These are phyloP conservation scores for Drosophila littoralis DNA, from an alignment of 1,140 invertebrate genomes.

Conservation along the genomic window DNA sequence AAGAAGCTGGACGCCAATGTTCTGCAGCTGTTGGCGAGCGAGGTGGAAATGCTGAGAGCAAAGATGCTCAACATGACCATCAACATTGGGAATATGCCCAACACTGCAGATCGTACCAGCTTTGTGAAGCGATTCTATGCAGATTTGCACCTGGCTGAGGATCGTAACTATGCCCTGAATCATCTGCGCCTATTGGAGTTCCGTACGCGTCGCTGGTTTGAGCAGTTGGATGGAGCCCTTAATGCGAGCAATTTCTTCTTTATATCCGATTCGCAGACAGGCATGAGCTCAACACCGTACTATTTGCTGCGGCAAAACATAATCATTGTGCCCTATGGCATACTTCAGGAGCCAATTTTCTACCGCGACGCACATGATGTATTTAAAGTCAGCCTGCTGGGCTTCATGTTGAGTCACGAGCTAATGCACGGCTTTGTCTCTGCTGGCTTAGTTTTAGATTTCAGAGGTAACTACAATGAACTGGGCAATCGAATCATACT, in stretches of 20 bases:
- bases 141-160: constrained; percentile 23
- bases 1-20: constrained; percentile 30
- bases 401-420: constrained; percentile 71
- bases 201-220: constrained; percentile 14
- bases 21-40: constrained; percentile 7
- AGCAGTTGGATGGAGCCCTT: constrained; percentile 15
- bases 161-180: constrained; percentile 44
- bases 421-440: constrained; percentile 63
- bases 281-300: constrained; percentile 53
- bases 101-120: constrained; percentile 3
- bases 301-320: constrained; percentile 57
- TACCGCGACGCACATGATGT: constrained; percentile 51
- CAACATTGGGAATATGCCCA: constrained; percentile 73
- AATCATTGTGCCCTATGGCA: constrained; percentile 58
- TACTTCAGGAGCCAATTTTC: constrained; percentile 65
- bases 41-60: constrained; percentile 1
- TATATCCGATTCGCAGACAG: constrained; percentile 27
- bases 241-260: constrained; percentile 30
- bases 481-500: not conserved
- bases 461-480: constrained; percentile 39
- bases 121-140: constrained; percentile 50
- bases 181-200: constrained; percentile 56
- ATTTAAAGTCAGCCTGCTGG: constrained; percentile 66
- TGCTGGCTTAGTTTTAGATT: constrained; percentile 37
- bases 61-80: constrained; percentile 51